Evolutionary conservation across 2,888 invertebrate genomes (phyloP).

Genomic region (Neelides folsomi): DNA sequence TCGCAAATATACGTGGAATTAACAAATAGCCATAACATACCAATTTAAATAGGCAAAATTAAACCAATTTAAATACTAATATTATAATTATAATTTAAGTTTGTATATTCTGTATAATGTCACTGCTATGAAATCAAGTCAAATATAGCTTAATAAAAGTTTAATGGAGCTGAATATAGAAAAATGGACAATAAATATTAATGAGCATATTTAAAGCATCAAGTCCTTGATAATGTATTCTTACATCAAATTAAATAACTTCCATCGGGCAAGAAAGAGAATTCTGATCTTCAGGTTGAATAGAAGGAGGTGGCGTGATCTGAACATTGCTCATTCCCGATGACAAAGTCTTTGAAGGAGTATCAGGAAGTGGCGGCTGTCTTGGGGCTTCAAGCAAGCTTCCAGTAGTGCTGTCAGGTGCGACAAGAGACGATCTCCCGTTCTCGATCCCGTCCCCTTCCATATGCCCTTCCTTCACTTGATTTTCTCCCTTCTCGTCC

Average conservation of each 20-base stretch:
- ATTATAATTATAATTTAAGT: too few species aligned
- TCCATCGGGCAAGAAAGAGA: conserved; percentile 24
- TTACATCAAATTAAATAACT: conserved; percentile 15
- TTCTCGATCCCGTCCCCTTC: conserved; percentile 11
- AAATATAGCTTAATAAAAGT: too few species aligned
- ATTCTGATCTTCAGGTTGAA: conserved; percentile 4
- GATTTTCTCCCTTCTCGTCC: conserved; percentile 50
- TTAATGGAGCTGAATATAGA: too few species aligned
- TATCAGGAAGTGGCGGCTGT: conserved; percentile 8
- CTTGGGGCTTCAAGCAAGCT: conserved; percentile 21
- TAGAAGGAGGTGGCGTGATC: too few species aligned
- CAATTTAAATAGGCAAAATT: too few species aligned
- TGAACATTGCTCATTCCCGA: too few species aligned
- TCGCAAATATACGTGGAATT: too few species aligned
- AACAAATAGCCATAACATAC: too few species aligned
- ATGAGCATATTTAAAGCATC: conserved; percentile 1
- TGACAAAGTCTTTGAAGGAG: conserved; percentile 3
- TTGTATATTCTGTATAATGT: too few species aligned
- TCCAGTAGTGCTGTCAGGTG: conserved; percentile 7
- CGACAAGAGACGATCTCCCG: not conserved
- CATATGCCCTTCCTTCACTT: conserved; percentile 5
- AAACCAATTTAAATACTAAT: too few species aligned
- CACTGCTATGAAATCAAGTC: too few species aligned
- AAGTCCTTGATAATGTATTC: conserved; percentile 1
- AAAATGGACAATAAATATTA: too few species aligned